Evolutionary conservation across 2,113 vertebrate species (phyloP), one percentile per base, ranked within the genome.

Genomic region (Sander vitreus): DNA sequence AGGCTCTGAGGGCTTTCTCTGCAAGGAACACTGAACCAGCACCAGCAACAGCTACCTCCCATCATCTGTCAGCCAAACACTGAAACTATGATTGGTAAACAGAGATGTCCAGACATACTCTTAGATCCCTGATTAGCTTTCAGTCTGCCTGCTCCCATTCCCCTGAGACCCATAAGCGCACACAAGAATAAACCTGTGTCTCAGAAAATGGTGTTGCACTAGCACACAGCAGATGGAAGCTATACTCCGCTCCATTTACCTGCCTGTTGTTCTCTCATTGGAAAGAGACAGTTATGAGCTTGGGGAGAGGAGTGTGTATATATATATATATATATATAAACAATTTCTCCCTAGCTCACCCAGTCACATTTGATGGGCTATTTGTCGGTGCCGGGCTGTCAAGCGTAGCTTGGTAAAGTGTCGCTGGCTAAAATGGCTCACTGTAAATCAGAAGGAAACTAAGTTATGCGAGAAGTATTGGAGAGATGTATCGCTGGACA

Each of bases 141-240:
- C 74, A 66, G 75, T 81, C 70, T 73, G 59, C 39, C 10, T 9
- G 19, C 27, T 13, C 13, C 63, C 9, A 39, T 39, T 39, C 87
- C 85, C 84, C 21, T 5, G 90, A 89, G 92, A 88, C 33, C 81
- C 45, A 64, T 65, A 59, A 89, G 51, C n/a, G 3, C 85, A 86
- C 74, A 83, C 73, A 71, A 87, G 73, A 80, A 80, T 78, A 89
- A 89, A 88, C 63, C 67, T 6, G 50, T 36, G 71, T 21, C 76
- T 92, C 36, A 73, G 83, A 83, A 86, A 89, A 89, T 39, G 45
- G 39, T 62, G 83, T 62, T 54, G 70, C 82, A 23, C 60, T 60
- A 25, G 50, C 73, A 75, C n/a, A 4, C 66, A 83, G 73, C 93
- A 93, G 93, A 94, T 93, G 93, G 94, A 85, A 74, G 79, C 87